Evolutionary conservation across 2,797 vertebrate genomes (phyloP).

Genomic region (Sebastes steindachneri): DNA sequence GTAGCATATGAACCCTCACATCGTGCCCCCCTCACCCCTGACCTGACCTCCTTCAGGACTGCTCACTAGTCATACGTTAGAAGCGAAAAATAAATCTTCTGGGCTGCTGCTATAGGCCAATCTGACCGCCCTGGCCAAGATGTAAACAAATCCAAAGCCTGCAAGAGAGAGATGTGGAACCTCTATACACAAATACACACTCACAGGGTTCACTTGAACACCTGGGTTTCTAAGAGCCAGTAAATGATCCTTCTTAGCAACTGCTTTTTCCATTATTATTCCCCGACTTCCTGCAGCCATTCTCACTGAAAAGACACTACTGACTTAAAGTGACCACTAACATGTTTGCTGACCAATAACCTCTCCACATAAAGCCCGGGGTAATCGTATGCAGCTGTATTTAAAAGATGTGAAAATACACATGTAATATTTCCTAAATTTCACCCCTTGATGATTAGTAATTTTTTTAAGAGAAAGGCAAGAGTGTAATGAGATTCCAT

Average conservation of each 20-base stretch:
- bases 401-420: background rate
- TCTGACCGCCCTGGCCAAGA: background rate
- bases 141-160: slow-evolving; percentile 47
- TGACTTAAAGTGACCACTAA: slow-evolving; percentile 20
- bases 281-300: slow-evolving; percentile 38
- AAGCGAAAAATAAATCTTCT: slow-evolving; percentile 3
- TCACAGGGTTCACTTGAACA: slow-evolving; percentile 23
- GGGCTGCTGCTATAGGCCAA: background rate
- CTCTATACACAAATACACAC: slow-evolving; percentile 30
- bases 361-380: background rate
- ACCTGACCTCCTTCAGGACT: slow-evolving; percentile 32
- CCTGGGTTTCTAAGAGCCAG: slow-evolving; percentile 32
- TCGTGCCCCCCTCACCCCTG: background rate
- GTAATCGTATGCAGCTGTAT: background rate
- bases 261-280: slow-evolving; percentile 61
- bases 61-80: slow-evolving; percentile 27
- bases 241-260: slow-evolving; percentile 11
- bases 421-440: background rate
- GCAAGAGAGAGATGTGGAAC: slow-evolving; percentile 7
- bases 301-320: slow-evolving; percentile 30
- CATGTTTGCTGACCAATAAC: slow-evolving; percentile 3
- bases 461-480: background rate
- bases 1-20: background rate
- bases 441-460: background rate
- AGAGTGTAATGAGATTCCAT: slow-evolving; percentile 1